Base-by-base conservation (phyloP, 2,888 invertebrate species). In the Epinotia demarniana region DNA sequence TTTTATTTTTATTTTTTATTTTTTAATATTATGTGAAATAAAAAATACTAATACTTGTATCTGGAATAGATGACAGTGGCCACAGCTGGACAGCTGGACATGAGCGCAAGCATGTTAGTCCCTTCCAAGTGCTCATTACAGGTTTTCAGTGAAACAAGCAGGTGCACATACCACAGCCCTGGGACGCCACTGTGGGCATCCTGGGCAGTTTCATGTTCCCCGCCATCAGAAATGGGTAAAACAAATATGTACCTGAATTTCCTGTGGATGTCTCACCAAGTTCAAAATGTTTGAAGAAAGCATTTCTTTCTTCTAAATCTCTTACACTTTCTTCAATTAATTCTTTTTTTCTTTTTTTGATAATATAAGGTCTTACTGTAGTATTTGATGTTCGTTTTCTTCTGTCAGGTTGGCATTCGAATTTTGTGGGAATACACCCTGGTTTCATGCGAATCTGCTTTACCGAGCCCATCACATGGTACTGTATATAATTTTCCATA, bases 381-480 rank as follows among this genome's bases (percentile, higher is more conserved):
- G 60, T 23, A 66, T 67, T 57, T 13, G 66, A 70, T 66, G 77
- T 78, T 72, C 60, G 75, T 73, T 70, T 78, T 72, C 72, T 63
- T 73, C 76, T 78, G 27, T 78, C 78, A 72, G 75, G 68, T 77
- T 81, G 80, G 69, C 79, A 80, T 75, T 4, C 72, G 77, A 79
- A 80, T 79, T 78, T 80, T 64, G 63, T 77, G 58, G 80, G 79
- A 55, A 76, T 60, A 76, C 79, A 79, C 11, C 78, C 79, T 1
- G 49, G 66, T 66, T 66, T 66, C 23, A 49, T 53, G 49, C 66
- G 53, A 12, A 66, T 43, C 18, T 66, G 49, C 16, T 27, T 27
- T 23, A 66, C 66, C 16, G 12, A 27, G 6, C 66, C 53, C 66
- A 49, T 66, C 13, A 66, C 9, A 27, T 27, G 23, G 19, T 66